Percentiles rank a stretch among this genome's conserved stretches.
These are phyloP conservation scores for Willowsia nigromaculata DNA, from an alignment of 2,888 invertebrate genomes.

Conservation along the genomic window DNA sequence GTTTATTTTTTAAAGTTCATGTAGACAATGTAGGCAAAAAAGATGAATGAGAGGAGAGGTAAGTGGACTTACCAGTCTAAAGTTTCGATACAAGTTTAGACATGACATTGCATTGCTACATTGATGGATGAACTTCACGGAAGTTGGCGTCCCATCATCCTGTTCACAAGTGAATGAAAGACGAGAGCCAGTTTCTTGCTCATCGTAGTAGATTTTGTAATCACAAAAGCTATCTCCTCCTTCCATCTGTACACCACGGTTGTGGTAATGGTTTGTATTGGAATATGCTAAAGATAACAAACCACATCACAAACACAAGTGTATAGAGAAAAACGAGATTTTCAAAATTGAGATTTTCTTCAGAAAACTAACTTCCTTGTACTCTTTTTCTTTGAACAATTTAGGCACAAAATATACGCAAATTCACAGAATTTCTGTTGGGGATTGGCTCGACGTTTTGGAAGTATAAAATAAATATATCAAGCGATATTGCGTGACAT, in stretches of 20 bases:
- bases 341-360: not conserved
- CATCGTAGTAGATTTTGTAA: slow-evolving; percentile 58
- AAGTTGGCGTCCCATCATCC: slow-evolving; percentile 44
- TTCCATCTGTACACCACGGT: not conserved
- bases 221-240: slow-evolving; percentile 36
- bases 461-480: no score
- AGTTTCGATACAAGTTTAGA: slow-evolving; percentile 49
- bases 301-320: not conserved
- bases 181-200: not conserved
- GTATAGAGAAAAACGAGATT: not conserved
- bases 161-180: slow-evolving; percentile 54
- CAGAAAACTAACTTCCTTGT: not conserved
- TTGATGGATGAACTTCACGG: slow-evolving; percentile 52
- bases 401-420: no score
- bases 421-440: no score
- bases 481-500: no score
- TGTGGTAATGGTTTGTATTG: not conserved
- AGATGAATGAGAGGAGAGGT: no score
- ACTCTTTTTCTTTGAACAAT: not conserved
- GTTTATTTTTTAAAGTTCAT: not conserved
- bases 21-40: no score
- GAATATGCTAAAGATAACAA: slow-evolving; percentile 1
- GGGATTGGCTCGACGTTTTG: no score
- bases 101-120: slow-evolving; percentile 70
- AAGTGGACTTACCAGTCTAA: slow-evolving; percentile 67